These are phyloP conservation scores for Sphenodon punctatus DNA, from an alignment of 2,797 vertebrate species.

Conservation along the genomic window DNA sequence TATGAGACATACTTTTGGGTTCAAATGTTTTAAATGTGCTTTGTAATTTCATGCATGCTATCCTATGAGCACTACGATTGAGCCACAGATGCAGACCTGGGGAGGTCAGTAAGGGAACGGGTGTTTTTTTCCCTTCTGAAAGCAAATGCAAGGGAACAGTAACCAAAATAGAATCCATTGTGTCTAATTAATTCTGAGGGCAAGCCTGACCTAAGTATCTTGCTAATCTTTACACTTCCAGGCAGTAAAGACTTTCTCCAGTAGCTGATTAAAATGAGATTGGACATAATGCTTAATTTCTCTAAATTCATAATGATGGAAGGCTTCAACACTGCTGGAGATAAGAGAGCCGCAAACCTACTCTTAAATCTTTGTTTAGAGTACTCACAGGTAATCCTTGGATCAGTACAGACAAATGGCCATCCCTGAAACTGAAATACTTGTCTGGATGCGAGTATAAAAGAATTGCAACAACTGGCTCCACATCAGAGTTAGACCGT, in stretches of 20 bases:
- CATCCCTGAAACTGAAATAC: neutral
- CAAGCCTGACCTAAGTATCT: neutral
- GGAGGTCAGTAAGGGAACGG: too few species aligned
- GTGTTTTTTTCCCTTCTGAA: neutral
- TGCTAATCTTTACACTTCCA: neutral
- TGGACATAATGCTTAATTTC: neutral
- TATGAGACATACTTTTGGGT: neutral
- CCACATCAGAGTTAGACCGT: too few species aligned
- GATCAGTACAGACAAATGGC: neutral
- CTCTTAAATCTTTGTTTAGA: neutral
- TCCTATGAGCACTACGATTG: neutral
- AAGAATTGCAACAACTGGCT: accelerated
- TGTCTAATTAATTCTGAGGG: neutral
- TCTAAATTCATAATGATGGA: neutral
- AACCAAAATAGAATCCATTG: neutral
- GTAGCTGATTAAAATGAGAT: neutral
- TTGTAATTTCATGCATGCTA: neutral
- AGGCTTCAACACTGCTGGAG: neutral
- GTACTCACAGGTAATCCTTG: neutral
- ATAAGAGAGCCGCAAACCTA: neutral
- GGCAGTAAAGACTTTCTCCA: neutral
- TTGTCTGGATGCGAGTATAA: neutral
- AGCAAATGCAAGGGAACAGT: neutral
- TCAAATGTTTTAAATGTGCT: neutral
- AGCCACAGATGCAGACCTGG: neutral